These are phyloP conservation scores for Aphidius gifuensis DNA, from an alignment of 1,140 invertebrate genomes.

Conservation along the genomic window DNA sequence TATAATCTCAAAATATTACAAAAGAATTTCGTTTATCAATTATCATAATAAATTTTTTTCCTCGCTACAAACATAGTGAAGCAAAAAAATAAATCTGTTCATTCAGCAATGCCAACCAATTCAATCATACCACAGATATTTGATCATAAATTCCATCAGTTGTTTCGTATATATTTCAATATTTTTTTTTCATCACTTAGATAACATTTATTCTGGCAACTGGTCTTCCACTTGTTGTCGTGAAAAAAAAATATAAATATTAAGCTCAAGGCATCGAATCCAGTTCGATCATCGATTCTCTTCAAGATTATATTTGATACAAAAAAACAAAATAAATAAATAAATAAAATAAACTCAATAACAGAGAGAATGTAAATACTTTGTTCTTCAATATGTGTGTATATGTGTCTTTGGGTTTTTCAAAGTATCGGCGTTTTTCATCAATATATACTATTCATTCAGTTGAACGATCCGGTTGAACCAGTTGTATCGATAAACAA, in stretches of 20 bases:
- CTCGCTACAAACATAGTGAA: too few species aligned
- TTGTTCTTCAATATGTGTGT: slow-evolving; percentile 8
- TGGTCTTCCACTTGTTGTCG: neutral
- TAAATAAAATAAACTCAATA: slow-evolving; percentile 14
- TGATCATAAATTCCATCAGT: too few species aligned
- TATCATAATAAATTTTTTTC: too few species aligned
- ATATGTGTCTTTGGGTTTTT: slow-evolving; percentile 19
- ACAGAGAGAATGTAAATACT: slow-evolving; percentile 21
- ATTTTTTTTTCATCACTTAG: too few species aligned
- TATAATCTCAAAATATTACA: too few species aligned
- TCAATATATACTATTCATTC: slow-evolving; percentile 33
- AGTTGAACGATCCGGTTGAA: slow-evolving; percentile 33
- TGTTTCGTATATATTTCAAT: too few species aligned
- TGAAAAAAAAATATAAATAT: slow-evolving; percentile 9
- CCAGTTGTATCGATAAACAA: slow-evolving; percentile 31
- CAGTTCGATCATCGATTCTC: slow-evolving; percentile 2
- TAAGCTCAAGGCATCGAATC: neutral
- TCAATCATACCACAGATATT: too few species aligned
- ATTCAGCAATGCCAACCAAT: too few species aligned
- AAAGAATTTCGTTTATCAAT: too few species aligned
- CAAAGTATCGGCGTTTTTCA: slow-evolving; percentile 25
- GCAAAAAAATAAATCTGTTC: too few species aligned
- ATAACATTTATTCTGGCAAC: too few species aligned
- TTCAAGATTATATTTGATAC: slow-evolving; percentile 2
- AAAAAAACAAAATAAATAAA: slow-evolving; percentile 14